These are phyloP conservation scores for Caradrina kadenii DNA, from an alignment of 2,888 invertebrate species.

Conservation along the genomic window DNA sequence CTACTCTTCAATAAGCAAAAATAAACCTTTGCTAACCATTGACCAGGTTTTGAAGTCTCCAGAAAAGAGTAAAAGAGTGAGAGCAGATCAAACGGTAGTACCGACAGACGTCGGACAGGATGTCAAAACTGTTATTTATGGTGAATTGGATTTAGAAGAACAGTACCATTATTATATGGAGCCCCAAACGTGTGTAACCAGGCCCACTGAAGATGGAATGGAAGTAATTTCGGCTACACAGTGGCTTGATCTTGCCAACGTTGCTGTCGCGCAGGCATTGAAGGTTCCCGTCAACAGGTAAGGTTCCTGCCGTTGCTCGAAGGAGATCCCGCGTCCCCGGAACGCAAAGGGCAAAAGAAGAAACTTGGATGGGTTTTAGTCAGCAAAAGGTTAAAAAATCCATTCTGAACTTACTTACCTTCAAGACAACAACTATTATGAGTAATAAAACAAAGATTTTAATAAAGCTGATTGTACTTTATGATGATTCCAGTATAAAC, in stretches of 20 bases:
- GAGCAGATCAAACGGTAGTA: conserved; percentile 55
- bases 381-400: conserved; percentile 7
- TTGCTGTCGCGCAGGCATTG: conserved; percentile 87
- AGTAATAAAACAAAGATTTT: neutral
- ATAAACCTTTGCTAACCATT: conserved; percentile 70
- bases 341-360: no score
- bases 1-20: conserved; percentile 82
- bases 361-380: no score
- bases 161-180: conserved; percentile 95
- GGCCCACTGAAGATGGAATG: conserved; percentile 93
- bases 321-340: no score
- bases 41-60: conserved; percentile 70
- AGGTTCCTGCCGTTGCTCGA: no score
- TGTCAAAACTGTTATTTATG: conserved; percentile 84
- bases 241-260: conserved; percentile 90
- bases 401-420: neutral
- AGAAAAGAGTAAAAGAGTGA: conserved; percentile 64
- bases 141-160: conserved; percentile 87
- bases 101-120: conserved; percentile 78
- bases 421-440: no score
- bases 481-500: conserved; percentile 90
- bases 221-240: conserved; percentile 92
- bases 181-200: conserved; percentile 91
- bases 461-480: neutral
- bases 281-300: conserved; percentile 91